Evolutionary conservation across 1,140 invertebrate species (phyloP), one percentile per base, ranked within the genome.

Genomic region (Rhyacophila brunnea): DNA sequence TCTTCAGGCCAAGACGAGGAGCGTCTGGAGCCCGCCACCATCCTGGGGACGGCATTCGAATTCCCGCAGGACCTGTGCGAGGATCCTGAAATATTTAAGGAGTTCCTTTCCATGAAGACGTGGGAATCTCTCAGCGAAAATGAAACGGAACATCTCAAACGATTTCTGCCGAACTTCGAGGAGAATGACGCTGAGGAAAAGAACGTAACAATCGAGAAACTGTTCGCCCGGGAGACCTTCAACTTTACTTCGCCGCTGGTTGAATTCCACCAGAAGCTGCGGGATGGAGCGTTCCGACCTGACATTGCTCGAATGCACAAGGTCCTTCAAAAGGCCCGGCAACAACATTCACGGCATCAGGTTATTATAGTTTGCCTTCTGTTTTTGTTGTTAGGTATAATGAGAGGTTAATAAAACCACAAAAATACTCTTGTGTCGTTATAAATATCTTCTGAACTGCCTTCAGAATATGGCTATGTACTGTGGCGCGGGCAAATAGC

Each of bases 231-330:
- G 60, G 81, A 85, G 58, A 82, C 78, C 65, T 83, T 88, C 66
- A 79, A 80, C 34, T 87, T 87, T 78, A 80, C 77, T 44, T 85
- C 80, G 68, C 86, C 86, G 18, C 65, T 87, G 11, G 69, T 75
- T 23, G 71, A 83, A 17, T 86, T 87, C 66, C 80, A 82, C 51
- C 71, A 74, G 5, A 78, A 85, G 54, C 67, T 88, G 36, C 81
- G 78, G 78, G 81, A 81, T 69, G 87, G 85, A 11, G 76, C 80
- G 64, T 85, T 79, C 62, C 62, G 75, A 42, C 77, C 79, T 18
- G 80, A 81, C 58, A 78, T 80, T 36, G 74, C 73, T 19, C 71
- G 70, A 54, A 75, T 81, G 72, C 35, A 50, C 13, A 51, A 35
- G n/a, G 42, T 42, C 1, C 6, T 49, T 3, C 35, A 23, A 7